These are phyloP conservation scores for Tanypteryx hageni DNA, from an alignment of 2,888 invertebrate genomes.

Conservation along the genomic window DNA sequence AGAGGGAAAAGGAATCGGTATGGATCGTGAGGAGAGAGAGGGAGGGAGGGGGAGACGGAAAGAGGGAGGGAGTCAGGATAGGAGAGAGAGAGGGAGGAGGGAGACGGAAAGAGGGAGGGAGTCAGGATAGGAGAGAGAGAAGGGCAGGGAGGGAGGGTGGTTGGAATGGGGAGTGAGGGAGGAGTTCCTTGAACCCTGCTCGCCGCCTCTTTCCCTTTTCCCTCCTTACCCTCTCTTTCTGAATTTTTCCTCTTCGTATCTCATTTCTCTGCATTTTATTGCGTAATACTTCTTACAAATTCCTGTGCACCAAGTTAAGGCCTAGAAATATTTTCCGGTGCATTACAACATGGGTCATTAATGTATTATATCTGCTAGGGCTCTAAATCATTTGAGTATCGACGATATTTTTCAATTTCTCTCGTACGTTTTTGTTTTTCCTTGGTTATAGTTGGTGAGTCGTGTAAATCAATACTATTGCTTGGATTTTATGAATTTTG, in stretches of 20 bases:
- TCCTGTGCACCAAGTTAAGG: too few relatives aligned
- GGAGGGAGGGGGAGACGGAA: neutral
- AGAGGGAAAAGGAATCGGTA: too few relatives aligned
- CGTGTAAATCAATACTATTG: too few relatives aligned
- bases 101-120: neutral
- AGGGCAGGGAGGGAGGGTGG: neutral
- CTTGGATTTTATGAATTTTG: too few relatives aligned
- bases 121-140: neutral
- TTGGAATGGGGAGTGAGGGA: neutral
- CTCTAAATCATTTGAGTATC: too few relatives aligned
- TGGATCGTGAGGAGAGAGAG: neutral
- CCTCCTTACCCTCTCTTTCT: neutral
- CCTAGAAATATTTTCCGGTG: too few relatives aligned
- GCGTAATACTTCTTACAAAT: neutral
- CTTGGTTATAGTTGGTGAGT: too few relatives aligned
- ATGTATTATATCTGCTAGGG: too few relatives aligned
- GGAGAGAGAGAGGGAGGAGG: neutral
- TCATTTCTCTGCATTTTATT: neutral
- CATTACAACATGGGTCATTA: too few relatives aligned
- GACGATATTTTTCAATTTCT: too few relatives aligned
- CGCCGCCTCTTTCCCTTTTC: neutral
- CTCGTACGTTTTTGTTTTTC: too few relatives aligned
- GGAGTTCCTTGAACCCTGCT: constrained; percentile 22
- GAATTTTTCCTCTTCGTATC: neutral
- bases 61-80: neutral